Percentiles rank a stretch among this genome's conserved stretches.
Conservation (phyloP, 2,888 invertebrate species). For the Entomobrya proxima region DNA sequence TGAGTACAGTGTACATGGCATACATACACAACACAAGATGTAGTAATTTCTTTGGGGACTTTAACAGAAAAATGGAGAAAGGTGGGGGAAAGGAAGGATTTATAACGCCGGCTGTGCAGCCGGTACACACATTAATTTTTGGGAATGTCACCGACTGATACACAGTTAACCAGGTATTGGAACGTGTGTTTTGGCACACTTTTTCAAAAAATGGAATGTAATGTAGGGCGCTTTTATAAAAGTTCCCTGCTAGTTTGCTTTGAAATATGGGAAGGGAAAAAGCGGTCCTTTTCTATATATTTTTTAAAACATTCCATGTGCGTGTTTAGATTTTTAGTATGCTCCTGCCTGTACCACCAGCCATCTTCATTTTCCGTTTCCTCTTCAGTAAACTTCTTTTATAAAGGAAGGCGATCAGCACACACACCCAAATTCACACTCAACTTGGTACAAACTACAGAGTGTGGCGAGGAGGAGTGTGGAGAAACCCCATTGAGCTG, state of each 20-base stretch:
- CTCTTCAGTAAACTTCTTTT: too few relatives aligned
- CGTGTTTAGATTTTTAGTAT: too few relatives aligned
- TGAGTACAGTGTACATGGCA: too few relatives aligned
- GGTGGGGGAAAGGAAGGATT: neutral
- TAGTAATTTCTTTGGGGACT: constrained; percentile 10
- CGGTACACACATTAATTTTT: neutral
- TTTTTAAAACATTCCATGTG: too few relatives aligned
- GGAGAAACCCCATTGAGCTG: constrained; percentile 42
- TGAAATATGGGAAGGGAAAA: too few relatives aligned
- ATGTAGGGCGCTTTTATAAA: too few relatives aligned
- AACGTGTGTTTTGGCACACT: neutral
- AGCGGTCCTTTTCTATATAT: too few relatives aligned
- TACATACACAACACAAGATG: constrained; percentile 1
- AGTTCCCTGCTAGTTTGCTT: too few relatives aligned
- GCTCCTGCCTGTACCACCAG: too few relatives aligned
- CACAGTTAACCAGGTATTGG: neutral
- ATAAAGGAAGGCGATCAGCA: too few relatives aligned
- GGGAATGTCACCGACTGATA: constrained; percentile 20
- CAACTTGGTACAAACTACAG: neutral
- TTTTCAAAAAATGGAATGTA: neutral
- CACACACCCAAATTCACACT: neutral
- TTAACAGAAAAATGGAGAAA: neutral
- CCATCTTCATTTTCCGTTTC: too few relatives aligned
- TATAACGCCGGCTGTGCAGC: neutral
- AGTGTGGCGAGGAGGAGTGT: neutral